These are phyloP conservation scores for Operophtera brumata DNA, from an alignment of 2,888 invertebrate species.

Conservation along the genomic window DNA sequence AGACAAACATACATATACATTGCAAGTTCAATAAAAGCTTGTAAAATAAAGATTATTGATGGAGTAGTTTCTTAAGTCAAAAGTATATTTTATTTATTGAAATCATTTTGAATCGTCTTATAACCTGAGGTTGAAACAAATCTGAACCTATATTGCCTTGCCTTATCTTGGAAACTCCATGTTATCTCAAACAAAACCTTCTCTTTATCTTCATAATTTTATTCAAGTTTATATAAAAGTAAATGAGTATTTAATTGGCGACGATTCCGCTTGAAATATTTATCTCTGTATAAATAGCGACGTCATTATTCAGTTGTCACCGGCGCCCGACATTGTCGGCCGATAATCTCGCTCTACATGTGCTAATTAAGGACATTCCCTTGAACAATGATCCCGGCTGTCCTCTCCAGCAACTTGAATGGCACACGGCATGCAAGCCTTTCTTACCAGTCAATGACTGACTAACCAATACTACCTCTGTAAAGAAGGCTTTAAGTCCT, in stretches of 20 bases:
- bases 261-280: constrained; percentile 42
- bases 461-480: constrained; percentile 64
- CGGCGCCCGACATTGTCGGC: constrained; percentile 55
- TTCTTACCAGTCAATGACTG: constrained; percentile 65
- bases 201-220: constrained; percentile 9
- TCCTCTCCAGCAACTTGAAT: constrained; percentile 54
- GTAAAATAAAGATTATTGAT: no score
- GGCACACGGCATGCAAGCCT: constrained; percentile 57
- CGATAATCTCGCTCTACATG: constrained; percentile 73
- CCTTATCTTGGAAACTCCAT: no score
- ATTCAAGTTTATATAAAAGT: constrained; percentile 21
- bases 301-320: constrained; percentile 72
- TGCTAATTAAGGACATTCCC: constrained; percentile 72
- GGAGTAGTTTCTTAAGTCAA: no score
- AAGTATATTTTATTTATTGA: no score
- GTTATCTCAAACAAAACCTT: no score
- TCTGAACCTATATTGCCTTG: no score
- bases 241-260: constrained; percentile 34
- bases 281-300: constrained; percentile 47
- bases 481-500: constrained; percentile 61
- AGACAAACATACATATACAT: no score
- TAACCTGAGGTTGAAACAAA: no score
- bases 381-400: constrained; percentile 74
- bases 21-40: no score
- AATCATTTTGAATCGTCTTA: no score